phyloP scores from a whole-genome alignment of 37 sponge, comb jelly and placozoan species.

The Eunapius fragilis region DNA sequence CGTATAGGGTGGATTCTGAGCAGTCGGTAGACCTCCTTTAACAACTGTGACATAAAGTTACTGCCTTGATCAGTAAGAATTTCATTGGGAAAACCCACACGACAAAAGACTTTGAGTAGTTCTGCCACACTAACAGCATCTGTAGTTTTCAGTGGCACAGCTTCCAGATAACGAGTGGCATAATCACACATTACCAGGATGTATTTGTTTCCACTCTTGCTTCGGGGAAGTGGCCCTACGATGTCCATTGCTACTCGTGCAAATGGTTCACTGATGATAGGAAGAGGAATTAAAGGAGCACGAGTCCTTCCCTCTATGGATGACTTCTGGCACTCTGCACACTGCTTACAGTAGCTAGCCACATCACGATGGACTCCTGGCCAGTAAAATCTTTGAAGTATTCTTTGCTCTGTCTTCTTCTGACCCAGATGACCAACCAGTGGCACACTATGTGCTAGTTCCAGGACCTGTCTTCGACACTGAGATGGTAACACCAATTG shows the following conservation, averaged over 20 bases:
- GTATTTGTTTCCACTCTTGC: constrained; percentile 12
- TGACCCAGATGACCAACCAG: constrained; percentile 25
- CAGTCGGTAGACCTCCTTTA: constrained; percentile 22
- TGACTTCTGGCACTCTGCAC: constrained; percentile 32
- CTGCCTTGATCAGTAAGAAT: constrained; percentile 45
- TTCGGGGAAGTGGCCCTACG: constrained; percentile 30
- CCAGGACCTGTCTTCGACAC: constrained; percentile 4
- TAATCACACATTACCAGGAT: constrained; percentile 45
- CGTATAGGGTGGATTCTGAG: constrained; percentile 11
- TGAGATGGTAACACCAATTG: constrained; percentile 25
- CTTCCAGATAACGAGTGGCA: constrained; percentile 40
- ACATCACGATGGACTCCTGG: constrained; percentile 20
- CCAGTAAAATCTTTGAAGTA: constrained; percentile 37
- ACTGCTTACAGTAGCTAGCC: constrained; percentile 9
- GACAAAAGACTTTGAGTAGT: constrained; percentile 20
- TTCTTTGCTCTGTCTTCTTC: constrained; percentile 26
- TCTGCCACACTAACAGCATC: constrained; percentile 45
- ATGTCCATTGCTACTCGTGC: constrained; percentile 48
- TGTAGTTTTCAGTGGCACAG: constrained; percentile 20
- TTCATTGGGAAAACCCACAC: constrained; percentile 36
- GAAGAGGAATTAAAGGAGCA: constrained; percentile 25
- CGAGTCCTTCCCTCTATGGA: background rate
- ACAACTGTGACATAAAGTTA: constrained; percentile 29
- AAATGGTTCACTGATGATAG: constrained; percentile 25
- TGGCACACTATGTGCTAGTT: constrained; percentile 22